phyloP scores from a whole-genome alignment of 2,888 invertebrate genomes.

The Lagria hirta region DNA sequence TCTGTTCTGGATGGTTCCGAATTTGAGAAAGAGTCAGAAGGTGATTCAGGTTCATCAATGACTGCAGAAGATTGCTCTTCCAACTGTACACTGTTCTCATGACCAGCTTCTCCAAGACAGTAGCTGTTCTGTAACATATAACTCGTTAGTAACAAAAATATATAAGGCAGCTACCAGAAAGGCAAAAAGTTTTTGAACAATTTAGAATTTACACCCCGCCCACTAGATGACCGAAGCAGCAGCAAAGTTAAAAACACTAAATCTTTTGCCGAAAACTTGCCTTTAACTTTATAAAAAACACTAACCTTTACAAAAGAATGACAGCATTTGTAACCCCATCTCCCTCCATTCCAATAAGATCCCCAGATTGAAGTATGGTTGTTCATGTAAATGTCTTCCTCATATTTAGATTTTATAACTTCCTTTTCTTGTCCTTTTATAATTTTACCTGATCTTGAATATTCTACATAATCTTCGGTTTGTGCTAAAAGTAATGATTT shows the following conservation, averaged over 20 bases:
- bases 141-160: constrained; percentile 5
- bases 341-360: constrained; percentile 88
- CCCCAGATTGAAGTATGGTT: constrained; percentile 97
- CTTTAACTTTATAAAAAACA: constrained; percentile 1
- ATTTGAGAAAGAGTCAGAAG: constrained; percentile 44
- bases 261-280: not conserved
- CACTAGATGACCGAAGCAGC: not conserved
- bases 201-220: too few relatives aligned
- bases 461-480: constrained; percentile 94
- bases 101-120: constrained; percentile 79
- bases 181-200: not conserved
- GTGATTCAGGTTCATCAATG: constrained; percentile 38
- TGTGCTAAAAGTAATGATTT: constrained; percentile 89
- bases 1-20: constrained; percentile 39
- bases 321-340: constrained; percentile 97
- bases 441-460: constrained; percentile 89
- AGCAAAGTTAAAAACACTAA: not conserved
- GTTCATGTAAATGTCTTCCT: constrained; percentile 88
- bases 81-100: constrained; percentile 37
- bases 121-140: constrained; percentile 70
- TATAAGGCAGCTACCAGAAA: not conserved
- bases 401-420: constrained; percentile 82
- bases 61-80: constrained; percentile 18
- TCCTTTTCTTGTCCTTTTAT: constrained; percentile 87
- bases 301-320: constrained; percentile 79